phyloP scores from a whole-genome alignment of 2,888 invertebrate genomes.

The Glaucopsyche alexis region DNA sequence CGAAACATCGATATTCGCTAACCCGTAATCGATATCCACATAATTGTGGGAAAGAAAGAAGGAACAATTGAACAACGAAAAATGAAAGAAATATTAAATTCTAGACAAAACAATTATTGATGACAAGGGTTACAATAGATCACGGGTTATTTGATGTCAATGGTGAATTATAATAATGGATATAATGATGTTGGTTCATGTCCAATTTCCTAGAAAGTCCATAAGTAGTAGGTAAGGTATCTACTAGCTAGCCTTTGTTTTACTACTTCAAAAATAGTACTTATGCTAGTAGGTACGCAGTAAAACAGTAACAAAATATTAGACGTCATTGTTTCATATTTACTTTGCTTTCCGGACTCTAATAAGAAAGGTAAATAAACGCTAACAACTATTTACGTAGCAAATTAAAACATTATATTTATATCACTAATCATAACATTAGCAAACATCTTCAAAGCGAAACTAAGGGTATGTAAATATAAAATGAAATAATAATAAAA shows the following conservation, averaged over 20 bases:
- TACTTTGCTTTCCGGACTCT: neutral
- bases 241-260: neutral
- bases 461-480: constrained; percentile 31
- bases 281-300: neutral
- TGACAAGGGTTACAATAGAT: constrained; percentile 15
- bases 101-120: neutral
- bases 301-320: neutral
- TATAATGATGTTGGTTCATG: neutral
- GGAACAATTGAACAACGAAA: constrained; percentile 1
- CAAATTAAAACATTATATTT: constrained; percentile 22
- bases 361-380: constrained; percentile 21
- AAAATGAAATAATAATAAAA: constrained; percentile 45
- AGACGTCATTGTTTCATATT: neutral
- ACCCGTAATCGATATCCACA: constrained; percentile 34
- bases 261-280: neutral
- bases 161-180: neutral
- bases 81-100: neutral
- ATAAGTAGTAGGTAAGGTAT: neutral
- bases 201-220: neutral
- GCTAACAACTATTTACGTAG: constrained; percentile 20
- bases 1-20: constrained; percentile 31
- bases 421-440: constrained; percentile 32
- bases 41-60: constrained; percentile 33
- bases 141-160: neutral
- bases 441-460: constrained; percentile 22